Evolutionary conservation across 2,113 vertebrate species (phyloP).

Genomic region (Lampris incognitus): DNA sequence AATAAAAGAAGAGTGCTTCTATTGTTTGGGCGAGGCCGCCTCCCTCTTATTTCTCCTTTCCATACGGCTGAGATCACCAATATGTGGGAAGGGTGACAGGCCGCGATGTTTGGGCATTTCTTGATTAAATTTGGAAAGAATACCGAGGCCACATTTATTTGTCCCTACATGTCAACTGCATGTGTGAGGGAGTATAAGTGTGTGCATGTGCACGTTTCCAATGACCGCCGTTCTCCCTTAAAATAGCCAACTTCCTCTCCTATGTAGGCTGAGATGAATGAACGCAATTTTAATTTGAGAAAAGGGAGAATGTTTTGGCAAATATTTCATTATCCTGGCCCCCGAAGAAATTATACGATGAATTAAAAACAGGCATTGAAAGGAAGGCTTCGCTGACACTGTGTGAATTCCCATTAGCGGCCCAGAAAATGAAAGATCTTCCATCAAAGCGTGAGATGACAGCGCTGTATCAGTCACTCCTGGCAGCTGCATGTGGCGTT

Average conservation of each 20-base stretch:
- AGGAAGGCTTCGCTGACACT: constrained; percentile 53
- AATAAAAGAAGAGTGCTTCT: not conserved
- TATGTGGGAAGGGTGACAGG: not conserved
- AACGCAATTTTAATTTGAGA: constrained; percentile 46
- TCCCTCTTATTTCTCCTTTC: not conserved
- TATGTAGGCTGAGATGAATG: constrained; percentile 28
- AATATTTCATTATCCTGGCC: constrained; percentile 67
- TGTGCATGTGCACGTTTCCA: constrained; percentile 24
- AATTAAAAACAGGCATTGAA: constrained; percentile 66
- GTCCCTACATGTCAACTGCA: not conserved
- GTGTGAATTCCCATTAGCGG: constrained; percentile 65
- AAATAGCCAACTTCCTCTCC: constrained; percentile 46
- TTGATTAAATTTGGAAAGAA: not conserved
- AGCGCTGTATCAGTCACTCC: constrained; percentile 50
- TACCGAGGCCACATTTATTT: constrained; percentile 1
- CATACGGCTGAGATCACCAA: not conserved
- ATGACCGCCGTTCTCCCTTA: constrained; percentile 6
- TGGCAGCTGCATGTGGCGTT: constrained; percentile 33
- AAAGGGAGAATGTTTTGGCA: constrained; percentile 41
- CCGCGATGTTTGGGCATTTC: not conserved
- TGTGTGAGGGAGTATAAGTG: not conserved
- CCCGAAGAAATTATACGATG: constrained; percentile 56
- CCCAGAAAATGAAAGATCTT: constrained; percentile 64
- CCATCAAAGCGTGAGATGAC: constrained; percentile 67
- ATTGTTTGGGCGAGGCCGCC: not conserved